A percentile compares a stretch with the other conserved stretches of the same genome.
phyloP scores from a whole-genome alignment of 2,888 invertebrate genomes.

The Cerceris ruficornis region DNA sequence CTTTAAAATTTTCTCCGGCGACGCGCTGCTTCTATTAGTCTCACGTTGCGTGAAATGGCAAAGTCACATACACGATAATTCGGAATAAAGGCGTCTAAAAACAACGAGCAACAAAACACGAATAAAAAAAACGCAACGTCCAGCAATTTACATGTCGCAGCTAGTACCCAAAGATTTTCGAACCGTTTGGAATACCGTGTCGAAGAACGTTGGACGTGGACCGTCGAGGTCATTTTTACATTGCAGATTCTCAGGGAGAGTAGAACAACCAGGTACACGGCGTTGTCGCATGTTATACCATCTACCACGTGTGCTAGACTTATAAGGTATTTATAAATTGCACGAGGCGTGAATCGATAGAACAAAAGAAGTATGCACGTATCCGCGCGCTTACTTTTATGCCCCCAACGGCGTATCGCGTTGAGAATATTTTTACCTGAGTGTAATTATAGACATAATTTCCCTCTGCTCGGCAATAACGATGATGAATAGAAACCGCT shows the following conservation, averaged over 20 bases:
- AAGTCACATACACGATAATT: not conserved
- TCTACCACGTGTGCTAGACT: slow-evolving; percentile 38
- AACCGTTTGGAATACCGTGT: not conserved
- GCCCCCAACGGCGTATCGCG: slow-evolving; percentile 29
- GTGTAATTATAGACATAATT: slow-evolving; percentile 58
- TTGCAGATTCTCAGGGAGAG: slow-evolving; percentile 38
- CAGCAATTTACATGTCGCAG: slow-evolving; percentile 7
- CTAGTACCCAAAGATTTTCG: not conserved
- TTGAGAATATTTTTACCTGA: slow-evolving; percentile 46
- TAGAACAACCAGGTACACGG: slow-evolving; percentile 33
- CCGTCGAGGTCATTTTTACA: slow-evolving; percentile 47
- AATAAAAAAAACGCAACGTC: not conserved
- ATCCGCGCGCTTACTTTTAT: slow-evolving; percentile 28
- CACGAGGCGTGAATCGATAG: slow-evolving; percentile 55
- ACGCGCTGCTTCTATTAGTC: not conserved
- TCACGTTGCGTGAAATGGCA: slow-evolving; percentile 2
- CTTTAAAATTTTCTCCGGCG: no score
- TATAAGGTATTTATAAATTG: slow-evolving; percentile 54
- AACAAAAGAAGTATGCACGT: slow-evolving; percentile 30
- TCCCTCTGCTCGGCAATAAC: slow-evolving; percentile 48
- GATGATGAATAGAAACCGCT: slow-evolving; percentile 49
- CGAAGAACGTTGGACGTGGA: not conserved
- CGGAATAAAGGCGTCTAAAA: not conserved
- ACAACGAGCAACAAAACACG: slow-evolving; percentile 1
- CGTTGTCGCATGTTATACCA: slow-evolving; percentile 45